Percentiles rank a stretch among this genome's conserved stretches.
Conservation (phyloP, 2,888 invertebrate species). For the Liodrosophila aerea region DNA sequence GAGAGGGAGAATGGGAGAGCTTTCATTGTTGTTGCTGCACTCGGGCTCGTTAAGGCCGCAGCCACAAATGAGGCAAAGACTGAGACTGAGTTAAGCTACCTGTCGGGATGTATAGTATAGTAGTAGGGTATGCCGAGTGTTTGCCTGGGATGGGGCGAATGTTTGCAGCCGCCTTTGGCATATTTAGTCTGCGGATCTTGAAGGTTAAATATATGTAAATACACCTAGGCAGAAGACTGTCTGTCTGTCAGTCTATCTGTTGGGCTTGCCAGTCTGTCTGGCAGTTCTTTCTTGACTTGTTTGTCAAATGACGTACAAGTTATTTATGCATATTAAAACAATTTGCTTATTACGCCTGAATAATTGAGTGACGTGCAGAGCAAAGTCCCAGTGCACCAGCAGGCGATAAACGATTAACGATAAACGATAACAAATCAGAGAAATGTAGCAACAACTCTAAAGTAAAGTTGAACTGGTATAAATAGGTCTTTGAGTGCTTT, state of each 20-base stretch:
- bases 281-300: slow-evolving; percentile 67
- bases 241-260: slow-evolving; percentile 15
- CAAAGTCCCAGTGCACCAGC: too few relatives aligned
- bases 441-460: too few relatives aligned
- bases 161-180: slow-evolving; percentile 59
- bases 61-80: background rate
- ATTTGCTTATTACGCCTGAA: slow-evolving; percentile 78
- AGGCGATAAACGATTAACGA: too few relatives aligned
- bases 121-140: slow-evolving; percentile 46
- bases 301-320: slow-evolving; percentile 78
- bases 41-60: background rate
- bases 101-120: background rate
- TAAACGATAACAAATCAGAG: too few relatives aligned
- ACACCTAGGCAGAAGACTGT: slow-evolving; percentile 59
- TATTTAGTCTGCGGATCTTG: slow-evolving; percentile 71
- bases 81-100: too few relatives aligned
- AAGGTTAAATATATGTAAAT: slow-evolving; percentile 73
- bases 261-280: slow-evolving; percentile 54
- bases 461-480: too few relatives aligned
- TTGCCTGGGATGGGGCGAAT: slow-evolving; percentile 12
- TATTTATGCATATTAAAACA: slow-evolving; percentile 78
- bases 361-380: slow-evolving; percentile 65
- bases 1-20: too few relatives aligned
- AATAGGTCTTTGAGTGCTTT: too few relatives aligned
- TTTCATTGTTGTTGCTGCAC: slow-evolving; percentile 20